Evolutionary conservation across 1,140 invertebrate genomes (phyloP).

Genomic region (Euura saliciscinereae): DNA sequence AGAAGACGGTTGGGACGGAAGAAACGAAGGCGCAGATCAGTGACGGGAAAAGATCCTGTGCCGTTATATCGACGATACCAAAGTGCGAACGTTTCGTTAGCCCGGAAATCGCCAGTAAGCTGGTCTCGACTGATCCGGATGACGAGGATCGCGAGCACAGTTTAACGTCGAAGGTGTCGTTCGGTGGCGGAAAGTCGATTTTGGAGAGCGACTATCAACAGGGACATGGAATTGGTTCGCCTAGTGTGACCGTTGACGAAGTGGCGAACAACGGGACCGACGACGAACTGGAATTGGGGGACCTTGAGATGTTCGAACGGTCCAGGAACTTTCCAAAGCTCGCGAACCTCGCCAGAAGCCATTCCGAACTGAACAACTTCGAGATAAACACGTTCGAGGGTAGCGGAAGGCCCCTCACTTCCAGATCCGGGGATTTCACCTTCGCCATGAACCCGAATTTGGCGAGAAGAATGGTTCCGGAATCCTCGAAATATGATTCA

Average conservation of each 20-base stretch:
- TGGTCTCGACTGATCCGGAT: background rate
- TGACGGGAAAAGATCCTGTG: slow-evolving; percentile 21
- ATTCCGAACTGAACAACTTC: slow-evolving; percentile 43
- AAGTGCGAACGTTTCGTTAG: slow-evolving; percentile 38
- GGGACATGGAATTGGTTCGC: background rate
- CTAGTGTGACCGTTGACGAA: too few relatives aligned
- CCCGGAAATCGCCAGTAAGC: background rate
- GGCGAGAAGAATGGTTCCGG: background rate
- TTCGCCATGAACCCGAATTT: slow-evolving; percentile 43
- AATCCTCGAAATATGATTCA: background rate
- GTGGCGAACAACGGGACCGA: background rate
- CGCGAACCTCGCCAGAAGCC: slow-evolving; percentile 33
- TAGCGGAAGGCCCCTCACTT: slow-evolving; percentile 36
- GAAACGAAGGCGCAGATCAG: background rate
- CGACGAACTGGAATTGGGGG: slow-evolving; percentile 1
- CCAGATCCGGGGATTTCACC: slow-evolving; percentile 35
- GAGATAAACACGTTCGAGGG: slow-evolving; percentile 32
- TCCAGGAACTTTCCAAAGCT: slow-evolving; percentile 22
- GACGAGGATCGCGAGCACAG: background rate
- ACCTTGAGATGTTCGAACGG: slow-evolving; percentile 2
- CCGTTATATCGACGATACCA: slow-evolving; percentile 45
- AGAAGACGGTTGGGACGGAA: background rate
- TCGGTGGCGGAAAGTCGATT: slow-evolving; percentile 2
- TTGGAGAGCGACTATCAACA: background rate
- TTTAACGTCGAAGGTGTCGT: background rate